Base-by-base conservation (phyloP, 2,797 vertebrate genomes). In the Coregonus ussuriensis region DNA sequence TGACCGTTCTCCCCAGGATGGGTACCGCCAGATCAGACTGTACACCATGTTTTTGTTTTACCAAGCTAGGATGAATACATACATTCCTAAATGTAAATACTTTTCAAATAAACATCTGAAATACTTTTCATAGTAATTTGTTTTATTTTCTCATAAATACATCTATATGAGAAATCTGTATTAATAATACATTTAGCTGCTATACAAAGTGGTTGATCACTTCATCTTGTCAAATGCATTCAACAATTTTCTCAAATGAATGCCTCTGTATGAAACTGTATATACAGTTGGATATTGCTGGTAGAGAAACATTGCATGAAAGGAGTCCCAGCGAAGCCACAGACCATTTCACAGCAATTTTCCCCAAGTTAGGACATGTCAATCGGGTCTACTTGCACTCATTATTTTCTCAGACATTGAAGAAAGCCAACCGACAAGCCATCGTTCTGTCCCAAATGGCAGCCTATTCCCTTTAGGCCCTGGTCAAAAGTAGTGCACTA, bases 11-110 rank as follows among this genome's bases (percentile, higher is more conserved):
- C 2, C 9, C 31, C 65, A 35, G 65, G 14, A 14, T 31, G 65
- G 29, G 65, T 35, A 35, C 29, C 65, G 35, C 15, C 4, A 31
- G 14, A 33, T 35, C 3, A 9, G 41, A 47, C 41, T 47, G 0
- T 25, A 25, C 25, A 25, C 25, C 25, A 25, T 25, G 25, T 25
- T 25, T 25, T 25, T 25, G 25, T 25, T 25, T 25, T 47, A 47
- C 37, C 21, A 52, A 21, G 4, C 41, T 71, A 14, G 47, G 21
- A 71, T 71, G 25, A 71, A 31, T 63, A 35, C 13, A 29, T 14
- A 31, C 70, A 53, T 71, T 71, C 47, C 47, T 63, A 63, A 63
- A 63, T 71, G 70, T 71, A 71, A 71, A 71, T 73, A 62, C 5
- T 72, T 53, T 15, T 15, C 15, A 31, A 72, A 72, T 72, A 72